Evolutionary conservation across 2,113 vertebrate genomes (phyloP).

Genomic region (Lucifuga dentata): DNA sequence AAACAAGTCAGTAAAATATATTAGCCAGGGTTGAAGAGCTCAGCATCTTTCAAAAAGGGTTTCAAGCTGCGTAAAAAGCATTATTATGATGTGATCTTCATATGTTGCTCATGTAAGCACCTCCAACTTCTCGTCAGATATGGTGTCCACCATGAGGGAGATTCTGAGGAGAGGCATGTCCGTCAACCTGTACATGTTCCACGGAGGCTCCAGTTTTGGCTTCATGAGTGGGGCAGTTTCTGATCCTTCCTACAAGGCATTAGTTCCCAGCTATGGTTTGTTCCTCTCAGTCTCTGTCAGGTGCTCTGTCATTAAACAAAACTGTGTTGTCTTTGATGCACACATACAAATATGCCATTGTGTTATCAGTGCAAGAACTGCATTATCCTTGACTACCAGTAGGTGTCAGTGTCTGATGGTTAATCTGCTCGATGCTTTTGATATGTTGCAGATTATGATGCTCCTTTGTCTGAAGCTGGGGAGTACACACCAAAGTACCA

Average conservation of each 20-base stretch:
- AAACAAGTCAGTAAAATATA: too few species aligned
- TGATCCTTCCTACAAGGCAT: constrained; percentile 86
- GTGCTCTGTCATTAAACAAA: constrained; percentile 15
- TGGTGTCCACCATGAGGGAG: constrained; percentile 85
- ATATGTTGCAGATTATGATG: constrained; percentile 90
- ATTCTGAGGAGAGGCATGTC: constrained; percentile 87
- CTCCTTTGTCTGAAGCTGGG: constrained; percentile 92
- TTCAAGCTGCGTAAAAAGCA: not conserved
- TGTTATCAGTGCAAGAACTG: not conserved
- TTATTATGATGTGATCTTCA: not conserved
- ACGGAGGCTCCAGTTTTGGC: constrained; percentile 95
- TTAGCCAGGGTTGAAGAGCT: too few species aligned
- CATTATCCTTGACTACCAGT: constrained; percentile 29
- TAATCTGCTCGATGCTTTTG: not conserved
- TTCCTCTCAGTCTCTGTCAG: constrained; percentile 30
- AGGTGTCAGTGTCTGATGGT: constrained; percentile 49
- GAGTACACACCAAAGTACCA: constrained; percentile 94
- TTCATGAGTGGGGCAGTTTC: constrained; percentile 91
- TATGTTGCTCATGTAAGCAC: too few species aligned
- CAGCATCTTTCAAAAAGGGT: too few species aligned
- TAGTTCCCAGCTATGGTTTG: constrained; percentile 93
- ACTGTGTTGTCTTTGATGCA: not conserved
- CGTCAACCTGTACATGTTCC: constrained; percentile 96
- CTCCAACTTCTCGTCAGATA: constrained; percentile 79
- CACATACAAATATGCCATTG: constrained; percentile 5